Conservation (phyloP, 2,113 vertebrate species). For the Sakesphorus luctuosus region DNA sequence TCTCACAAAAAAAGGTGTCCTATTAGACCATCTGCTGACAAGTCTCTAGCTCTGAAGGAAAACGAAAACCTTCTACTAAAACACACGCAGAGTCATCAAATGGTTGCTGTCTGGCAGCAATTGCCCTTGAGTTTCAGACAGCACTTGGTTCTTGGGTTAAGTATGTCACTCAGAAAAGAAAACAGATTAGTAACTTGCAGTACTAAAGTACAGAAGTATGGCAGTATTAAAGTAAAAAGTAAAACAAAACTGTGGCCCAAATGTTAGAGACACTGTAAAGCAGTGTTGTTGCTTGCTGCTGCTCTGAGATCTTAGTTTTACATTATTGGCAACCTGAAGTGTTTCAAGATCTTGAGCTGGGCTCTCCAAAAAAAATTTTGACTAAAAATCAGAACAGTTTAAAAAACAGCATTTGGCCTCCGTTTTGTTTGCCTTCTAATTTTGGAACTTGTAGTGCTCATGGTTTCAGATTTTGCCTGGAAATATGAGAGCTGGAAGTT, state of each 20-base stretch:
- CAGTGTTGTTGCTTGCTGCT: not conserved
- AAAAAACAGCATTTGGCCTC: constrained; percentile 66
- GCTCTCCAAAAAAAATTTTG: constrained; percentile 52
- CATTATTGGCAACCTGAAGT: constrained; percentile 40
- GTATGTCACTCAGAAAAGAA: not conserved
- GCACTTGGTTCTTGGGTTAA: not conserved
- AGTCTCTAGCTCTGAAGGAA: not conserved
- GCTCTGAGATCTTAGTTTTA: constrained; percentile 28
- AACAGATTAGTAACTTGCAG: not conserved
- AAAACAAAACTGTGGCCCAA: not conserved
- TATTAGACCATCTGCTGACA: not conserved
- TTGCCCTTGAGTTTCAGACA: not conserved
- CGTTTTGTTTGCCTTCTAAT: constrained; percentile 68
- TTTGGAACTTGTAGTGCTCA: constrained; percentile 52
- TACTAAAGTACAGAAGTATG: not conserved
- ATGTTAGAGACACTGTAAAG: not conserved
- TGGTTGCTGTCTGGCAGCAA: not conserved
- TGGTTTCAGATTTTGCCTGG: constrained; percentile 64
- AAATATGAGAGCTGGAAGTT: constrained; percentile 62
- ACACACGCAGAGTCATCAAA: not conserved
- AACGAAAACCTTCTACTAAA: not conserved
- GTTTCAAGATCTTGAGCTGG: constrained; percentile 37
- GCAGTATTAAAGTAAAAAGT: not conserved
- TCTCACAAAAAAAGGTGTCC: not conserved
- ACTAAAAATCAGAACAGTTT: constrained; percentile 67